Conservation (phyloP, 2,797 vertebrate genomes). For the Pseudotriccus pelzelni region DNA sequence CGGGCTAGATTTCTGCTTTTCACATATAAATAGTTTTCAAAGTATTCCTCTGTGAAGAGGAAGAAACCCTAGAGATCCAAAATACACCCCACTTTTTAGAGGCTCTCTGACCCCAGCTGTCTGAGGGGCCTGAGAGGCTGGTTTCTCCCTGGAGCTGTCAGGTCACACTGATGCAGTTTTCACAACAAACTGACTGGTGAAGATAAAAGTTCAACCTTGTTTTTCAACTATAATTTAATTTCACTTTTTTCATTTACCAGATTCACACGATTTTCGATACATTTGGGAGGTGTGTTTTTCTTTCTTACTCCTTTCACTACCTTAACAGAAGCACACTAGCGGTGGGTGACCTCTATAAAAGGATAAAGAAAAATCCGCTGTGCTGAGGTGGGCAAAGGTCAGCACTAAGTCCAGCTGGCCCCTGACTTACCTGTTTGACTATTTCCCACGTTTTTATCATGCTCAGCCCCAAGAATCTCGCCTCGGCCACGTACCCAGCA, state of each 20-base stretch:
- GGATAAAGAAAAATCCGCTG: background rate
- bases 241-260: background rate
- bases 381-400: background rate
- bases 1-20: background rate
- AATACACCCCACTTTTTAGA: background rate
- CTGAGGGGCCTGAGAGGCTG: too few relatives aligned
- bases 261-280: background rate
- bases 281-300: background rate
- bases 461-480: background rate
- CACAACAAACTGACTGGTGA: background rate
- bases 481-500: background rate
- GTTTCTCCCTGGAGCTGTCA: background rate
- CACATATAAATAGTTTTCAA: background rate
- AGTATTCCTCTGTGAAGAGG: background rate
- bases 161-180: background rate
- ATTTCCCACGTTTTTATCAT: accelerated
- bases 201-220: background rate
- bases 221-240: background rate
- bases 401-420: background rate
- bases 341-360: background rate
- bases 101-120: background rate
- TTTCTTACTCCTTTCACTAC: background rate
- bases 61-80: background rate
- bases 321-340: accelerated
- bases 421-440: background rate